Conservation (phyloP, 2,113 vertebrate species). For the Callionymus lyra region DNA sequence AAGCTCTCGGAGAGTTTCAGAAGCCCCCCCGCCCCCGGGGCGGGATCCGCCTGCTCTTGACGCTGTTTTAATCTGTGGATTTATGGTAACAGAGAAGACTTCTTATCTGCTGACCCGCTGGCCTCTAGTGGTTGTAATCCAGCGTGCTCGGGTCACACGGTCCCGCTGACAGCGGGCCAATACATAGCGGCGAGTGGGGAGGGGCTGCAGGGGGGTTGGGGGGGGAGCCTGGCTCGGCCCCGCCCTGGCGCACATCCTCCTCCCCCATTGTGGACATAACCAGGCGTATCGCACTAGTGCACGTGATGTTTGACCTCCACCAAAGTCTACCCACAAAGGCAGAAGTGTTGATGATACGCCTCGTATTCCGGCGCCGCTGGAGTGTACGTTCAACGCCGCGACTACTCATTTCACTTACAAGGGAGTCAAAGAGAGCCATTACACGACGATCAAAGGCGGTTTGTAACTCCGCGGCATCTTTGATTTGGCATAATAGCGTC, state of each 20-base stretch:
- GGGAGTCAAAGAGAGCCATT: neutral
- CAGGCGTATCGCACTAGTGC: conserved; percentile 11
- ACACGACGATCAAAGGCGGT: too few relatives aligned
- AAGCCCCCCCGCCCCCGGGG: conserved; percentile 48
- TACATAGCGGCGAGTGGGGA: conserved; percentile 22
- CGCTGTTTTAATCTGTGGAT: conserved; percentile 68
- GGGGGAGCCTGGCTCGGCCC: conserved; percentile 14
- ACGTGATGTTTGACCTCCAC: conserved; percentile 30
- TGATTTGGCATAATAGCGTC: too few relatives aligned
- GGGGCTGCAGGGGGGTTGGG: conserved; percentile 24
- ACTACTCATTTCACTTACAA: conserved; percentile 21
- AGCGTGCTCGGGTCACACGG: conserved; percentile 44
- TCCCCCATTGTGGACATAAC: conserved; percentile 17
- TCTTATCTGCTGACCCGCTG: conserved; percentile 66
- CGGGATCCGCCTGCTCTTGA: conserved; percentile 44
- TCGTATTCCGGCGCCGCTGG: conserved; percentile 5
- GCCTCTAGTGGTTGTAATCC: conserved; percentile 54
- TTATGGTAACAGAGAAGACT: conserved; percentile 71
- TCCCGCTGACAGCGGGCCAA: conserved; percentile 42
- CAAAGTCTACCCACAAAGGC: conserved; percentile 16
- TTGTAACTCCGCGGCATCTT: too few relatives aligned
- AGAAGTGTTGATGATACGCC: conserved; percentile 5
- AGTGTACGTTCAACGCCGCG: conserved; percentile 1
- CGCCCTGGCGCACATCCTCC: conserved; percentile 43
- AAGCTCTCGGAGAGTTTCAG: conserved; percentile 51